These are phyloP conservation scores for Acholoe squamosa DNA, from an alignment of 2,888 invertebrate genomes.

Conservation along the genomic window DNA sequence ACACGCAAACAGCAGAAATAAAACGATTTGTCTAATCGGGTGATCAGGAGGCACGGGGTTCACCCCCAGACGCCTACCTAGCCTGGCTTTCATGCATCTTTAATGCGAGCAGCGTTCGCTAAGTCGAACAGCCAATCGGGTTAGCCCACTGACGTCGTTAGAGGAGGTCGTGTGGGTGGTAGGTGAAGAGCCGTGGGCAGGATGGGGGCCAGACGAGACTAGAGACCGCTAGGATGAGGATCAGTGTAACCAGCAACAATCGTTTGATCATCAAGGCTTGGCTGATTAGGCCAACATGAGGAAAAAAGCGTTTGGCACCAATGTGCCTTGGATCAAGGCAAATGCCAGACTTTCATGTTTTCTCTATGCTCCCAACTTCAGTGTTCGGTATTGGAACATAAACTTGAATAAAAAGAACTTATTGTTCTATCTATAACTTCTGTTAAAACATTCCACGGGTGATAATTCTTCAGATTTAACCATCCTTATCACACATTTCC, in stretches of 20 bases:
- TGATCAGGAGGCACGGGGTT: slow-evolving; percentile 60
- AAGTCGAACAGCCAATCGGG: slow-evolving; percentile 48
- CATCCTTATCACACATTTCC: too few relatives aligned
- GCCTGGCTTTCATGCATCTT: slow-evolving; percentile 51
- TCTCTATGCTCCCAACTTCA: too few relatives aligned
- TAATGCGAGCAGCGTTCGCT: slow-evolving; percentile 39
- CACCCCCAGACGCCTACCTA: not conserved
- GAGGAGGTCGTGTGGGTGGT: not conserved
- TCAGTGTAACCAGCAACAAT: slow-evolving; percentile 44
- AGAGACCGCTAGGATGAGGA: not conserved
- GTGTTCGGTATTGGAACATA: too few relatives aligned
- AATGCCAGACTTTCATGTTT: too few relatives aligned
- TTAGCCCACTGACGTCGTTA: slow-evolving; percentile 40
- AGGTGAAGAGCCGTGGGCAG: not conserved
- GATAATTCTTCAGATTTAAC: too few relatives aligned
- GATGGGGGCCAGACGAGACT: too few relatives aligned
- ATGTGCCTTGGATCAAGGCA: too few relatives aligned
- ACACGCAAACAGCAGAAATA: slow-evolving; percentile 60
- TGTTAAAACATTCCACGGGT: too few relatives aligned
- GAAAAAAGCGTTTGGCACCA: too few relatives aligned
- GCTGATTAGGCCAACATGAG: not conserved
- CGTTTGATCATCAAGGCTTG: slow-evolving; percentile 41
- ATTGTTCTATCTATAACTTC: too few relatives aligned
- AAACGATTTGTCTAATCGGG: slow-evolving; percentile 62
- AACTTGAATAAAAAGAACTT: too few relatives aligned